Evolutionary conservation across 2,888 invertebrate species (phyloP).

Genomic region (Strigamia crassipes): DNA sequence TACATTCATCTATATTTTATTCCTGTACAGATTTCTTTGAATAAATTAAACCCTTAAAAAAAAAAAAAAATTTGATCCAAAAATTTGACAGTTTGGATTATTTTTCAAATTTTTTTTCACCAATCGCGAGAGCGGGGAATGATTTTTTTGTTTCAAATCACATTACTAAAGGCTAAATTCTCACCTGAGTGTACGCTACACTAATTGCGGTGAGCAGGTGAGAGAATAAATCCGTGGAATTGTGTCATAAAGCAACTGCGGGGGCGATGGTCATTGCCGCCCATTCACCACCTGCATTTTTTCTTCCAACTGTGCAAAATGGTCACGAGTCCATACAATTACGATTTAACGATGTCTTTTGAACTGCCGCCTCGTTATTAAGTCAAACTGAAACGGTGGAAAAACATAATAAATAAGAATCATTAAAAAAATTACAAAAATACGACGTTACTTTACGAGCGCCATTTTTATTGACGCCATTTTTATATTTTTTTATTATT

Average conservation of each 20-base stretch:
- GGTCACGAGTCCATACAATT: conserved; percentile 8
- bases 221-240: conserved; percentile 37
- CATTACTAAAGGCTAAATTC: background rate
- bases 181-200: background rate
- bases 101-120: too few species aligned
- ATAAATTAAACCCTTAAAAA: conserved; percentile 39
- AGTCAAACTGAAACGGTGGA: background rate
- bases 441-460: background rate
- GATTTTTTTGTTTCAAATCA: background rate
- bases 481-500: too few species aligned
- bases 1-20: conserved; percentile 35
- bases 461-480: too few species aligned
- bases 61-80: background rate
- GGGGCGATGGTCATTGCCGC: conserved; percentile 38
- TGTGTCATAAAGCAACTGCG: conserved; percentile 37
- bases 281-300: conserved; percentile 20
- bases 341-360: conserved; percentile 15
- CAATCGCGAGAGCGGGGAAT: background rate
- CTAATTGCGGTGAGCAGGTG: conserved; percentile 41
- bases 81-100: too few species aligned
- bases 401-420: conserved; percentile 26
- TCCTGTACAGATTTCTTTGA: conserved; percentile 37
- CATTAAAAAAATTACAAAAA: background rate
- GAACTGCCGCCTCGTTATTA: background rate
- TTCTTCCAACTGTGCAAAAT: conserved; percentile 30